Conservation (phyloP, 2,888 invertebrate species). For the Mesoligia furuncula region DNA sequence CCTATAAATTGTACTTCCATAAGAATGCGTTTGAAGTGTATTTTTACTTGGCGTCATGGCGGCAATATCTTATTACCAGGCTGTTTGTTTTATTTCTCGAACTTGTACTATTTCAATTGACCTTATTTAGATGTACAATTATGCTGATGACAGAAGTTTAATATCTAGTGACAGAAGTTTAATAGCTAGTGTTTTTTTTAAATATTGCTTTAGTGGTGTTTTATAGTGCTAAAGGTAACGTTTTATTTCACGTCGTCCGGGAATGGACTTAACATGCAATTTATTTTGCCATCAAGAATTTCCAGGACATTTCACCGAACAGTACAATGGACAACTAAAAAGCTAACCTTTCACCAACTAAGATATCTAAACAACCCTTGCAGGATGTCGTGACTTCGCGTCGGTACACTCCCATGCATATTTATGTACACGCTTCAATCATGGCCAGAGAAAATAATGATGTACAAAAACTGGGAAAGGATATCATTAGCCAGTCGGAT, state of each 20-base stretch:
- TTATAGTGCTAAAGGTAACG: background rate
- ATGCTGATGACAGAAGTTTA: conserved; percentile 8
- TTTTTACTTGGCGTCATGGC: conserved; percentile 28
- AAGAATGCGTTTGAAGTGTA: conserved; percentile 28
- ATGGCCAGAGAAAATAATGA: conserved; percentile 63
- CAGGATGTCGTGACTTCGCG: conserved; percentile 61
- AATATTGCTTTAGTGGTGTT: background rate
- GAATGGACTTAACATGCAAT: conserved; percentile 13
- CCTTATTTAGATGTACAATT: conserved; percentile 30
- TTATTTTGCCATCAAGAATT: conserved; percentile 32
- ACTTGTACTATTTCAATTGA: conserved; percentile 3
- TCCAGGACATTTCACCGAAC: conserved; percentile 24
- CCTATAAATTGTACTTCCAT: conserved; percentile 15
- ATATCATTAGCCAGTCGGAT: conserved; percentile 65
- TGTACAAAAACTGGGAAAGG: conserved; percentile 64
- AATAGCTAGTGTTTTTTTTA: background rate
- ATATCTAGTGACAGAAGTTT: background rate
- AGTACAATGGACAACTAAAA: conserved; percentile 41
- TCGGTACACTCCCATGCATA: conserved; percentile 56
- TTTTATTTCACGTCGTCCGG: conserved; percentile 1
- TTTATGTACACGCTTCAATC: conserved; percentile 64
- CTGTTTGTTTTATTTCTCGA: conserved; percentile 25
- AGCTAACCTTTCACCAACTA: conserved; percentile 56
- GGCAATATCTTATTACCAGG: conserved; percentile 10
- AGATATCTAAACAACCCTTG: conserved; percentile 58